Base-by-base conservation (phyloP, 2,113 vertebrate species). In the Tricholaema leucomelas region DNA sequence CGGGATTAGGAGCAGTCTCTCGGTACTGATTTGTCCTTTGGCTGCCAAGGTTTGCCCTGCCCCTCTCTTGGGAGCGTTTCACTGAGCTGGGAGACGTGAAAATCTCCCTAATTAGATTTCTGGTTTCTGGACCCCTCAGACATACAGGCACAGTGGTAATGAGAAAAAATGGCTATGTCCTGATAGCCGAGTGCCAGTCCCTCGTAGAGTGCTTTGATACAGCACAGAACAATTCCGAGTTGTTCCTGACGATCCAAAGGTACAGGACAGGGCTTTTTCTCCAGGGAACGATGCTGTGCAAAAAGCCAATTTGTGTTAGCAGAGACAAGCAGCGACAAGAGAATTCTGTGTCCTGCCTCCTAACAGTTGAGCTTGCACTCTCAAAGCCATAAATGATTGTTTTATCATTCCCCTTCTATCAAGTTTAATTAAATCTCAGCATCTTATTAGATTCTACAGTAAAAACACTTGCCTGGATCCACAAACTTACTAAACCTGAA, bases 51-150 rank as follows among this genome's bases (percentile, higher is more conserved):
- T 87, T 88, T 71, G 27, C 35, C 80, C 54, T 58, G 54, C 28
- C 28, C 54, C 28, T 67, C 79, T 94, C 89, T 88, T 0, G 0
- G 73, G 70, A 78, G 25, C 55, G 35, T 63, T 93, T 80, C 65
- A 72, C 77, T 77, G 69, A 89, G 36, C 44, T 12, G 3, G 25
- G 65, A 66, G 33, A 75, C 3, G 3, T 42, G 66, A 91, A 94
- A 96, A 85, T 74, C 58, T 59, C 40, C 38, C 48, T 83, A 92
- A 94, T 90, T 94, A 87, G 64, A 76, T 88, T 93, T 72, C 60
- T 80, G 77, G 3, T 91, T 73, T 85, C 54, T 71, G 46, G 61
- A 19, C 67, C 12, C 58, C 75, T 30, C 9, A 55, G 30, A 73
- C 9, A 21, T 42, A 79, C 7, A 44, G 40, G 38, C n/a, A 48